These are phyloP conservation scores for Oedothorax gibbosus DNA, from an alignment of 1,140 invertebrate genomes.

Conservation along the genomic window DNA sequence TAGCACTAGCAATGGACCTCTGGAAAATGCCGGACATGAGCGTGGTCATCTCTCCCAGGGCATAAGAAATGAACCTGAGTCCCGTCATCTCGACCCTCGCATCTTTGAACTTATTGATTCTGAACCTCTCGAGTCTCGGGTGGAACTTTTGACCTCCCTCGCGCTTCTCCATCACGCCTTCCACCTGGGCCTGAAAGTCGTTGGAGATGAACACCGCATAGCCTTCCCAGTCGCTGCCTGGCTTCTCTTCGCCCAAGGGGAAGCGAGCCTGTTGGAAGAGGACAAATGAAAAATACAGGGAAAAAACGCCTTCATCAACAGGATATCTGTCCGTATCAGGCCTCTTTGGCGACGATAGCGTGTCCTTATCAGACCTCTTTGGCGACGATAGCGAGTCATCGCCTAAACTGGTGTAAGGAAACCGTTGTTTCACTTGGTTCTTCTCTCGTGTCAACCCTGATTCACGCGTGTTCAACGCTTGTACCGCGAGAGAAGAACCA, in stretches of 20 bases:
- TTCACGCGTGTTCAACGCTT: too few species aligned
- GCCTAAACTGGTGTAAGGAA: too few species aligned
- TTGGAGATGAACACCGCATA: constrained; percentile 39
- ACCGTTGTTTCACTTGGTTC: too few species aligned
- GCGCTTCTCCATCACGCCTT: not conserved
- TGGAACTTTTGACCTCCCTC: not conserved
- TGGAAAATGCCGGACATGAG: constrained; percentile 42
- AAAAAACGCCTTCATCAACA: too few species aligned
- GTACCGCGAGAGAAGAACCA: too few species aligned
- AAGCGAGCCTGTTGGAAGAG: constrained; percentile 27
- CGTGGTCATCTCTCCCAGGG: constrained; percentile 43
- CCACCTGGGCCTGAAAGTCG: constrained; percentile 13
- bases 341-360: too few species aligned
- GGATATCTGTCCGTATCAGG: too few species aligned
- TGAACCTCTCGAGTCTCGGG: not conserved
- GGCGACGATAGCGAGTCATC: too few species aligned
- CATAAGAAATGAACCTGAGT: constrained; percentile 31
- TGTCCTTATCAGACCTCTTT: too few species aligned
- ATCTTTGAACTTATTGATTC: constrained; percentile 33
- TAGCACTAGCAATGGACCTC: constrained; percentile 25
- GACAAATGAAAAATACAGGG: not conserved
- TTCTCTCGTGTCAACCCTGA: too few species aligned
- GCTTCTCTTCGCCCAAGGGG: constrained; percentile 3
- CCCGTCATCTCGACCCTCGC: constrained; percentile 37
- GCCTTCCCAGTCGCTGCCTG: not conserved